Percentiles rank a stretch among this genome's conserved stretches.
Evolutionary conservation across 2,797 vertebrate genomes (phyloP).

Genomic region (Orientallactaga sibirica): DNA sequence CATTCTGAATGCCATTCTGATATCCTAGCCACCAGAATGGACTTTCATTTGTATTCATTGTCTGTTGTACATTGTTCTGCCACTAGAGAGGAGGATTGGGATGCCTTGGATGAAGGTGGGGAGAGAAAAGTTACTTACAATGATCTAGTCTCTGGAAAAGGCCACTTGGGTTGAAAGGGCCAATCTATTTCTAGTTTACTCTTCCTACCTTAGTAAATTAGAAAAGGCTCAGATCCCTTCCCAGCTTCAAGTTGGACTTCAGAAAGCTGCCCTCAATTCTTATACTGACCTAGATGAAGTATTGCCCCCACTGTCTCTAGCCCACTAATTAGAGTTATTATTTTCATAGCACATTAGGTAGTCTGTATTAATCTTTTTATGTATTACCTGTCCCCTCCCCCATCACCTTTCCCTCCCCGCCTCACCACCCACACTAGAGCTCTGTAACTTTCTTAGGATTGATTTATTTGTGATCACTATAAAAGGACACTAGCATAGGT

Average conservation of each 20-base stretch:
- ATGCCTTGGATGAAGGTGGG: neutral
- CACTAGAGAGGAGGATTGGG: neutral
- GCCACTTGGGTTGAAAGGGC: neutral
- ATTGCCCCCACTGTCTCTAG: neutral
- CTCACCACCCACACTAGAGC: neutral
- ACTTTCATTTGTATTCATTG: neutral
- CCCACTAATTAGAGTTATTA: conserved; percentile 10
- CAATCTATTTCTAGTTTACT: neutral
- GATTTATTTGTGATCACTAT: neutral
- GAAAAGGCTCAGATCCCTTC: neutral
- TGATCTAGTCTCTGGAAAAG: neutral
- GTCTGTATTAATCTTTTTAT: neutral
- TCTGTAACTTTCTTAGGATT: neutral
- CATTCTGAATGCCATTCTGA: neutral
- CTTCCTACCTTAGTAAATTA: neutral
- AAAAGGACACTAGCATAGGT: neutral
- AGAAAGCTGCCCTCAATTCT: neutral
- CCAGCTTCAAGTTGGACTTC: neutral
- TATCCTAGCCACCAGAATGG: neutral
- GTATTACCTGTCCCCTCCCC: neutral
- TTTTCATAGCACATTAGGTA: neutral
- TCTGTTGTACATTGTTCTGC: neutral
- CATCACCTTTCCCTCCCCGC: neutral
- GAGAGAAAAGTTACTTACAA: neutral
- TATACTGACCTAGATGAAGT: neutral